phyloP scores from a whole-genome alignment of 1,140 invertebrate species.

The Drosophila lowei region DNA sequence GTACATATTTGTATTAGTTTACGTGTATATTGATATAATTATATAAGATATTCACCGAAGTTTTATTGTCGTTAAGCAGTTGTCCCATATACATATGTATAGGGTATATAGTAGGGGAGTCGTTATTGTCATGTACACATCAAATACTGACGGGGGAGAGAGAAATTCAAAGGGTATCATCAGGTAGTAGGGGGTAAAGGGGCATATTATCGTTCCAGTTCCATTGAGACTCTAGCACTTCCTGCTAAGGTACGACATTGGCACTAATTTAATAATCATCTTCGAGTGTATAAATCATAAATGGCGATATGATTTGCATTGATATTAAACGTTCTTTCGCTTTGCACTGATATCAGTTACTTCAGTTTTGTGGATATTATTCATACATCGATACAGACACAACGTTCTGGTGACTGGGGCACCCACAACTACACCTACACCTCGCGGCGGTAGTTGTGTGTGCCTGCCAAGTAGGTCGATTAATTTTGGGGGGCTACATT shows the following conservation, averaged over 20 bases:
- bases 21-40: constrained; percentile 37
- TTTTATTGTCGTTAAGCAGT: constrained; percentile 78
- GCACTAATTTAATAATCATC: constrained; percentile 50
- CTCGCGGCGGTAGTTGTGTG: neutral
- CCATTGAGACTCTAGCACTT: constrained; percentile 1
- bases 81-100: constrained; percentile 24
- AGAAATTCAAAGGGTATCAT: constrained; percentile 2
- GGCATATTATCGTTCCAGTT: neutral
- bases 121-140: constrained; percentile 49
- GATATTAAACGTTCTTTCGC: constrained; percentile 56
- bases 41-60: constrained; percentile 36
- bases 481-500: constrained; percentile 25
- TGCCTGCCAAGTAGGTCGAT: constrained; percentile 19
- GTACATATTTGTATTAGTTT: constrained; percentile 40
- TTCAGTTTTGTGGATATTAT: constrained; percentile 49
- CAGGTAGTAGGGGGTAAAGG: too few species aligned
- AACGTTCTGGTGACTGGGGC: constrained; percentile 42
- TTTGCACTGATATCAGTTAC: constrained; percentile 77
- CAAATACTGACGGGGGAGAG: constrained; percentile 10
- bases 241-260: constrained; percentile 63
- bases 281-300: constrained; percentile 23
- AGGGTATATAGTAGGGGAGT: neutral
- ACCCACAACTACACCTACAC: constrained; percentile 34
- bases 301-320: constrained; percentile 64
- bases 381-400: constrained; percentile 44